phyloP scores from a whole-genome alignment of 2,888 invertebrate species.

The Phasia obesa region DNA sequence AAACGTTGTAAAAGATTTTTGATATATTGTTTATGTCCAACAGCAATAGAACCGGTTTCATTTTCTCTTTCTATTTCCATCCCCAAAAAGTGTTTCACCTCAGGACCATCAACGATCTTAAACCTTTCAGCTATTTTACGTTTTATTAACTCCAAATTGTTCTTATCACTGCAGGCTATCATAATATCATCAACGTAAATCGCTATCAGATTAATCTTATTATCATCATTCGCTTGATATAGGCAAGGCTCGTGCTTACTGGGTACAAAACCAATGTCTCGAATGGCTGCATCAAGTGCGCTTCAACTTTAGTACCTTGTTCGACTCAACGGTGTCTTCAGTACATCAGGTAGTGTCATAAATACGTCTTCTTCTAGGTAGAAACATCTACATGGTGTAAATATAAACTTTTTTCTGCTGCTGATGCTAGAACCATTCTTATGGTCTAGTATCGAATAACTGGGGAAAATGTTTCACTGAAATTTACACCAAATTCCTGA shows the following conservation, averaged over 20 bases:
- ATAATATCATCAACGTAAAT: background rate
- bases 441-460: too few species aligned
- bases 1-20: background rate
- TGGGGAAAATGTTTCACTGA: background rate
- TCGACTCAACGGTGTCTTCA: too few species aligned
- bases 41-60: background rate
- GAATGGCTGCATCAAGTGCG: too few species aligned
- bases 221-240: background rate
- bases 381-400: too few species aligned
- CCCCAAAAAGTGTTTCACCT: background rate
- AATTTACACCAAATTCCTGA: too few species aligned
- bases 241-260: background rate
- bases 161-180: background rate
- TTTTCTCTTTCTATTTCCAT: constrained; percentile 11
- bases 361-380: too few species aligned
- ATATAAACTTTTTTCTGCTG: too few species aligned
- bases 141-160: background rate
- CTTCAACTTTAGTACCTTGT: too few species aligned
- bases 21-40: background rate
- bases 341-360: too few species aligned
- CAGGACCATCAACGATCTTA: background rate
- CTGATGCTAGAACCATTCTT: too few species aligned
- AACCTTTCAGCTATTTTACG: background rate
- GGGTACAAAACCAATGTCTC: constrained; percentile 1
- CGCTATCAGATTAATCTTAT: background rate